Conservation (phyloP, 30 jellyfish, hydroid and myxozoan species). For the Pelagia noctiluca region DNA sequence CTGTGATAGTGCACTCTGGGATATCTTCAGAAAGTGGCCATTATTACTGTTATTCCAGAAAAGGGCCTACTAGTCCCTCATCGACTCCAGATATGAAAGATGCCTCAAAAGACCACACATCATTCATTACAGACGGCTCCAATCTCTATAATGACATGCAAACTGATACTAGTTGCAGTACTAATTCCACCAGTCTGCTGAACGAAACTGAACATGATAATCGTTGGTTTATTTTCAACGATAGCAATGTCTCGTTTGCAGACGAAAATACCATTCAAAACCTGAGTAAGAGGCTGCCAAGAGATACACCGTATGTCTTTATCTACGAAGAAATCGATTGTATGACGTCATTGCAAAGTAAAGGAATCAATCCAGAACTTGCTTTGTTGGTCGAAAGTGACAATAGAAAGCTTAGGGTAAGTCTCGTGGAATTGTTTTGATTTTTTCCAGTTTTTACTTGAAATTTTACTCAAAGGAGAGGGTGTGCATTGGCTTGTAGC, state of each 20-base stretch:
- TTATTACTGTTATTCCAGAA: constrained; percentile 75
- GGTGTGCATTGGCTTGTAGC: not conserved
- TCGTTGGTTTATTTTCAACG: constrained; percentile 85
- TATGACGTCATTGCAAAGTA: not conserved
- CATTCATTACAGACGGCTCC: not conserved
- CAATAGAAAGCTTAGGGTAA: constrained; percentile 35
- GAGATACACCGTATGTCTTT: constrained; percentile 94
- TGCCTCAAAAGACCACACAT: too few relatives aligned
- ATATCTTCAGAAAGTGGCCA: constrained; percentile 92
- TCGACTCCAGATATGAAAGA: too few relatives aligned
- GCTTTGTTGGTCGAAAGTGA: constrained; percentile 41
- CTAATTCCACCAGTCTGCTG: too few relatives aligned
- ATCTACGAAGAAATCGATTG: constrained; percentile 68
- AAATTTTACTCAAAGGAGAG: not conserved
- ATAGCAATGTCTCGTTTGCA: constrained; percentile 56
- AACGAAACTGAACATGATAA: not conserved
- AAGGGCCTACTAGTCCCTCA: constrained; percentile 3
- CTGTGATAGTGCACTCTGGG: constrained; percentile 92
- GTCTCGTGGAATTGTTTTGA: constrained; percentile 1
- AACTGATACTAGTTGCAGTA: not conserved
- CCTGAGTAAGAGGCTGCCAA: constrained; percentile 63
- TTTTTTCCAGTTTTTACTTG: not conserved
- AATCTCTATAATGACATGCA: not conserved
- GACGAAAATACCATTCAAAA: constrained; percentile 36
- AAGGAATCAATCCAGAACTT: not conserved